Conservation (phyloP, 2,113 vertebrate species). For the Perca flavescens region DNA sequence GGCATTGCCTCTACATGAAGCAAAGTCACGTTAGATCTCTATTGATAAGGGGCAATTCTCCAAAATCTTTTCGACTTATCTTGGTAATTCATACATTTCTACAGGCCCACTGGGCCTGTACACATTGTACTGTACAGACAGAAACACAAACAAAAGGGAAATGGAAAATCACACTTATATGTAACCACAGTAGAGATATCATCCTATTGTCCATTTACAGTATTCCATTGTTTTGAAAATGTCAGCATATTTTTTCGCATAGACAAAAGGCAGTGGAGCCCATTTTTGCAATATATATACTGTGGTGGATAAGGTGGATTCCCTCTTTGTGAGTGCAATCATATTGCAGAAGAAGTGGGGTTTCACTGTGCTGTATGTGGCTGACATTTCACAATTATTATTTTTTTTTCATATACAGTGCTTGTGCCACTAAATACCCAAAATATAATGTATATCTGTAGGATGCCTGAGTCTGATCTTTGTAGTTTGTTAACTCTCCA, state of each 20-base stretch:
- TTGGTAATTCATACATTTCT: not conserved
- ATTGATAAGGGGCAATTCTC: not conserved
- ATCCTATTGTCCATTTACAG: not conserved
- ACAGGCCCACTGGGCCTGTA: not conserved
- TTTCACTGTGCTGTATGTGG: not conserved
- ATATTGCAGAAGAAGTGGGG: constrained; percentile 4
- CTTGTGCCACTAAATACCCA: not conserved
- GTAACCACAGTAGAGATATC: not conserved
- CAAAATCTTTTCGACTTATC: not conserved
- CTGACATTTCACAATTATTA: constrained; percentile 7
- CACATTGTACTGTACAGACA: not conserved
- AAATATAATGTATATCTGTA: not conserved
- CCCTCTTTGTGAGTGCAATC: constrained; percentile 2
- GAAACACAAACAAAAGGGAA: constrained; percentile 3
- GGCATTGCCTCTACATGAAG: not conserved
- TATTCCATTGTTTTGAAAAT: constrained; percentile 20
- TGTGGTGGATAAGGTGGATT: not conserved
- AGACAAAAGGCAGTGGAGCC: not conserved
- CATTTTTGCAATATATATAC: not conserved
- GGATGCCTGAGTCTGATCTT: not conserved
- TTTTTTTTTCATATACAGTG: not conserved
- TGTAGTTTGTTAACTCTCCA: not conserved
- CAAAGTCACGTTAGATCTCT: not conserved
- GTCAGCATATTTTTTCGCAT: constrained; percentile 6
- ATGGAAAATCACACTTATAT: not conserved